These are phyloP conservation scores for Psilopogon haemacephalus DNA, from an alignment of 2,113 vertebrate species.

Conservation along the genomic window DNA sequence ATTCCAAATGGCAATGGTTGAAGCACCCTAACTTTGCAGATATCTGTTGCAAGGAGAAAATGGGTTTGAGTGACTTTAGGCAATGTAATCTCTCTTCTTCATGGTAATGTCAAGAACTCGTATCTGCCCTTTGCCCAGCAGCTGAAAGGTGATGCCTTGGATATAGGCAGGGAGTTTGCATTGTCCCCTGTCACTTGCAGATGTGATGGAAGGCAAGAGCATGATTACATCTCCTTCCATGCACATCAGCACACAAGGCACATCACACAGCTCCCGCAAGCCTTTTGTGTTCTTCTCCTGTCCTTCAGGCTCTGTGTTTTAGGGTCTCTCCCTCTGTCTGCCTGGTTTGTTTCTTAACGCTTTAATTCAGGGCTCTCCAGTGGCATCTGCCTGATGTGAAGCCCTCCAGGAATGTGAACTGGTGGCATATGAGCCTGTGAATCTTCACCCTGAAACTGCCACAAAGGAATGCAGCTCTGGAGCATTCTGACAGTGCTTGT, in stretches of 20 bases:
- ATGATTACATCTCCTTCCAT: background rate
- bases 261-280: background rate
- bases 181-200: background rate
- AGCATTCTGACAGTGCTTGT: background rate
- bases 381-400: accelerated
- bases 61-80: background rate
- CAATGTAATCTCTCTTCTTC: background rate
- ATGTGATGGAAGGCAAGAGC: background rate
- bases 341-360: background rate
- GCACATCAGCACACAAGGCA: background rate
- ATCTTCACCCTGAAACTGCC: background rate
- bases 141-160: background rate
- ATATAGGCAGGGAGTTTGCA: background rate
- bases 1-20: background rate
- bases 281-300: background rate
- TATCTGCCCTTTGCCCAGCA: background rate
- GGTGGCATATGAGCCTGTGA: background rate
- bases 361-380: background rate
- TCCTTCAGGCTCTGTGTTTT: background rate
- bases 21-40: background rate
- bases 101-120: background rate
- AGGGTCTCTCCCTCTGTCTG: background rate
- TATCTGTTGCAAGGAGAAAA: background rate
- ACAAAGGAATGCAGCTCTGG: background rate
- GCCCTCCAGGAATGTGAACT: background rate